Evolutionary conservation across 2,113 vertebrate species (phyloP), one percentile per base, ranked within the genome.

Genomic region (Excalfactoria chinensis): DNA sequence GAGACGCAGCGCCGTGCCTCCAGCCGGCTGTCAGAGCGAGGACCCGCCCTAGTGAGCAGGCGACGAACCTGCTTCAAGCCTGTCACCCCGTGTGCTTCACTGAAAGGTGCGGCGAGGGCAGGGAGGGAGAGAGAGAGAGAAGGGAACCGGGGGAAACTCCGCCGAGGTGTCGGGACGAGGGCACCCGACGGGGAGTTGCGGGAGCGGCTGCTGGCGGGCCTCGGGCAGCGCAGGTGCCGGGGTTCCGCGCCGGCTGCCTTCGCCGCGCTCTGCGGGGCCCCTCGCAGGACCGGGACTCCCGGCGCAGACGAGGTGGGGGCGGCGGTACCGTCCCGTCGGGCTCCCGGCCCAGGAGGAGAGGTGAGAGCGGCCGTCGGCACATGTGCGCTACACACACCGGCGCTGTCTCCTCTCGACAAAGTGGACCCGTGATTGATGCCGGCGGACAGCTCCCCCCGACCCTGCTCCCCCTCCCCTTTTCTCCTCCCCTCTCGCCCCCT

Each of bases 381-480:
- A 6, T 7, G 40, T 22, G 71, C 1, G 10, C 46, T 30, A 46
- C 71, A 30, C 23, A 5, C 71, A 88, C 3, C 13, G 53, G 48
- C 67, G 6, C 80, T 2, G 35, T 66, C 40, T 79, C 13, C 18
- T 64, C 64, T 35, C 13, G 80, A 25, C 64, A 48, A 13, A 32
- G 56, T 19, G 73, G 14, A 55, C 28, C 21, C 12, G 46, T 17
- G 56, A 86, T 86, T 69, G 40, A 44, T 37, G 74, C 66, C 44
- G 35, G 18, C 40, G 35, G 8, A 79, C 32, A 7, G 80, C 49
- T 73, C 19, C 34, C 64, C 60, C 14, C n/a, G 20, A 28, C 44
- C n/a, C 66, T 26, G 80, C 60, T 86, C 84, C 64, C 74, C 70
- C 69, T 90, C 69, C 89, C 16, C 14, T 74, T 78, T 89, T 84